Base-by-base conservation (phyloP, 2,888 invertebrate genomes). In the Cantharis rustica region DNA sequence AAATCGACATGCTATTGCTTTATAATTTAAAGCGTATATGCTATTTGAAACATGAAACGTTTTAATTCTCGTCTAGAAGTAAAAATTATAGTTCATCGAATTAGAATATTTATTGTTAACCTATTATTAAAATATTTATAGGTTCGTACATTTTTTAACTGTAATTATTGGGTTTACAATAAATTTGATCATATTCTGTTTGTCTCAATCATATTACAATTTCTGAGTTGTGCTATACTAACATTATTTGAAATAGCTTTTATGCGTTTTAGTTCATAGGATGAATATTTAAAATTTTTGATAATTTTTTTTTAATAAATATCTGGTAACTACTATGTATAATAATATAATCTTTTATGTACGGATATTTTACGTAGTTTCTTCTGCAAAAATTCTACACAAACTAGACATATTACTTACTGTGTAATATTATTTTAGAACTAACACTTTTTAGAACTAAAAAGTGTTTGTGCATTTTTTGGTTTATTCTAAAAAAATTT, bases 1-100 rank as follows among this genome's bases (percentile, higher is more conserved):
- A 75, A 79, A 78, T 74, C 61, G 78, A 78, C 79, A 79, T 80
- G 80, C 80, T 72, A 79, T 78, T 73, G 61, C 70, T 80, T 69
- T 75, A 80, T 80, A 77, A 80, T 80, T 80, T 71, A 80, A 75
- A 62, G 68, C 17, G 73, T 74, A 47, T 47, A 68, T 47, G 76
- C 73, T 72, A 66, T 75, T 76, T 72, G 71, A 78, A 76, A 78
- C 79, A 80, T 78, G 78, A 80, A 78, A 78, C 76, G 76, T 75
- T 77, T 80, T 78, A 76, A 78, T 80, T 78, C 73, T 76, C 68
- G 68, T 79, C 72, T 26, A 75, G 61, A 79, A 72, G 72, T 72
- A 77, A 75, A 79, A 79, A 79, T 77, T 75, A 79, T 74, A 79
- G 20, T 31, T 71, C 23, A 69, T 20, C 15, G 62, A 62, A 62